Base-by-base conservation (phyloP, 2,888 invertebrate genomes). In the Aphidoletes aphidimyza region DNA sequence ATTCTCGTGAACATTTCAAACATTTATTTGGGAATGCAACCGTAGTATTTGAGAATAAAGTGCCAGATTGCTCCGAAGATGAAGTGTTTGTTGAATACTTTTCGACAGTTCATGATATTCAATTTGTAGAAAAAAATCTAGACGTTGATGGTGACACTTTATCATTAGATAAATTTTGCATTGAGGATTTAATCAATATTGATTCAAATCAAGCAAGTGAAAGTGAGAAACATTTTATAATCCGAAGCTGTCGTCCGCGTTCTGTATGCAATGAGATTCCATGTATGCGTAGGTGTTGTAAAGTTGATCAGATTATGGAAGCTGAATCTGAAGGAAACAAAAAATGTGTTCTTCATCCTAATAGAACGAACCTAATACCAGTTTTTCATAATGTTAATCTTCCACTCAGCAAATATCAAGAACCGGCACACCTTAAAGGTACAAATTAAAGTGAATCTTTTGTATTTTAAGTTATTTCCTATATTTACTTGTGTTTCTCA, bases 201-300 rank as follows among this genome's bases (percentile, higher is more conserved):
- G 34, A 22, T 5, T 1, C 1, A 42, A 49, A 11, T 42, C n/a
- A 83, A 19, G 14, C 19, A 30, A 34, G 9, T 59, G 9, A 14
- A 6, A 22, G 17, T 83, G n/a, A 22, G 1, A 22, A 84, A n/a
- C 83, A 83, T 49, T 0, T 83, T 5, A 83, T 83, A 26, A 85
- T 85, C 37, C 85, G 86, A 85, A 85, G 85, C 19, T 87, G 87
- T 85, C 85, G 86, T 36, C 84, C 84, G 19, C 83, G 84, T 34
- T 78, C 83, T 5, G 86, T 88, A 5, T 89, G 89, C 85, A 86
- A 87, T n/a, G 85, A 85, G 0, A 85, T 90, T 14, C 88, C 90
- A 0, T 90, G 90, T 85, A 86, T 90, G 30, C 87, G 89, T 42
- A 87, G 88, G 84, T 90, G 90, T 85, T 90, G 90, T 85, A 86